Evolutionary conservation across 1,140 invertebrate genomes (phyloP), one percentile per base, ranked within the genome.

Genomic region (Drosophila nikananu): DNA sequence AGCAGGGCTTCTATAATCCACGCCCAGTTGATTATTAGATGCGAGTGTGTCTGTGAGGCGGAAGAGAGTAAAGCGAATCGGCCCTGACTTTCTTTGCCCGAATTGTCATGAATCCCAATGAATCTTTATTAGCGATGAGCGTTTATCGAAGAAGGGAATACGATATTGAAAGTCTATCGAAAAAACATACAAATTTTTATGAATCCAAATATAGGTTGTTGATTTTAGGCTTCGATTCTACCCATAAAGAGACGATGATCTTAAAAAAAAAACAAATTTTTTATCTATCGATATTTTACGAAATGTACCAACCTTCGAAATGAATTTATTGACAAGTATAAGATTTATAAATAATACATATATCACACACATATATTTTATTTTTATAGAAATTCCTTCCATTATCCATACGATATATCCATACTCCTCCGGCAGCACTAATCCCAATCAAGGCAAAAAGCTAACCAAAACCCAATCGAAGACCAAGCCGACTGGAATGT

Each of bases 1-100:
- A 10, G 19, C 64, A 68, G 27, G 35, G 44, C 54, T 54, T 54
- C 49, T n/a, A 64, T 75, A 74, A 75, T 39, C 63, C 64, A 70
- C 75, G 64, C 64, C 49, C 63, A 58, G 60, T 66, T 63, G 71
- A 46, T 78, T 78, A 77, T 70, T 61, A 70, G 59, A 78, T 17
- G 32, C 7, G 5, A 19, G 32, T 27, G n/a, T 23, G 25, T 25
- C 23, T 61, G 23, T 58, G 44, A n/a, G 21, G 48, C 21, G 30
- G 17, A 32, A 6, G 39, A 25, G 9, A 55, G 35, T 1, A 57
- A 57, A 57, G 23, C 35, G 21, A 54, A 21, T 6, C 17, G 17
- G 32, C n/a, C 1, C 37, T 30, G 49, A 64, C n/a, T 67, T 67
- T 17, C 23, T 25, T 32, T 37, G 37, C 37, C 23, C 17, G 46